Percentiles rank a stretch among this genome's conserved stretches.
These are phyloP conservation scores for Beroe ovata DNA, from an alignment of 37 sponge, comb jelly and placozoan species.

Conservation along the genomic window DNA sequence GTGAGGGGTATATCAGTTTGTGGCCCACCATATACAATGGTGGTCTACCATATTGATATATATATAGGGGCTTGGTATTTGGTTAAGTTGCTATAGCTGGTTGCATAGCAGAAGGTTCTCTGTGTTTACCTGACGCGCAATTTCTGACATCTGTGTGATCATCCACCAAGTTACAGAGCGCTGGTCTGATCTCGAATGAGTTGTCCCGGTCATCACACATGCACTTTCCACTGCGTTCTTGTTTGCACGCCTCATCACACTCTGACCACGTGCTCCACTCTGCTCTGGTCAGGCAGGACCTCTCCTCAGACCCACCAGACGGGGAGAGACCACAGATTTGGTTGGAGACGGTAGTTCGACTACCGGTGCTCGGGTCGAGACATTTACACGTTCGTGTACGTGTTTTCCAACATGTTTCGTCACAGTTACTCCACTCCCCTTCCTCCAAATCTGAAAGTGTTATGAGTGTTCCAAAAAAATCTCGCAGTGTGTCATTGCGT, in stretches of 20 bases:
- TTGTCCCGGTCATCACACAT: slow-evolving; percentile 5
- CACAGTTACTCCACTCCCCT: slow-evolving; percentile 14
- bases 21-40: too few relatives aligned
- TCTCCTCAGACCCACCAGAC: not conserved
- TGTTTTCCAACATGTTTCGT: not conserved
- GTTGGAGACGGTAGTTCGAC: not conserved
- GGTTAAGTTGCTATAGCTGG: too few relatives aligned
- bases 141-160: not conserved
- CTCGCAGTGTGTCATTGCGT: too few relatives aligned
- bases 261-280: not conserved
- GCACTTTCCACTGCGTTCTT: not conserved
- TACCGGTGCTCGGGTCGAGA: not conserved
- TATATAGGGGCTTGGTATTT: too few relatives aligned
- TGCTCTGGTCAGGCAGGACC: not conserved
- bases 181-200: not conserved
- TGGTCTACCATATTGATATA: too few relatives aligned
- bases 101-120: too few relatives aligned
- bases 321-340: not conserved
- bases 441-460: not conserved
- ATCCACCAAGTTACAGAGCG: not conserved
- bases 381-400: not conserved
- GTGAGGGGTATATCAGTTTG: too few relatives aligned
- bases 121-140: slow-evolving; percentile 21
- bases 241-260: slow-evolving; percentile 10
- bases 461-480: too few relatives aligned